Conservation (phyloP, 2,113 vertebrate genomes). For the Oncorhynchus keta region DNA sequence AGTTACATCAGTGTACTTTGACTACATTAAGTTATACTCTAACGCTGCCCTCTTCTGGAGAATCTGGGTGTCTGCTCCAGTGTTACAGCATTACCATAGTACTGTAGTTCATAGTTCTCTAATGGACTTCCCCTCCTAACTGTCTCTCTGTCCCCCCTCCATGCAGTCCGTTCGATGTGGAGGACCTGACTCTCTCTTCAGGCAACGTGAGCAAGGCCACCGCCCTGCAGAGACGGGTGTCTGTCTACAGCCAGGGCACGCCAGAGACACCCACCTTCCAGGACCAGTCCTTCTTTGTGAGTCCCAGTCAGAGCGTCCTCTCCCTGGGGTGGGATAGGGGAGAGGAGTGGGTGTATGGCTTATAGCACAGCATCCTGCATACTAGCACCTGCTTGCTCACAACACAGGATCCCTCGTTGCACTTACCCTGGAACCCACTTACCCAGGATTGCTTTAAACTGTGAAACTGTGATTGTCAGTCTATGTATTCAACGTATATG, state of each 20-base stretch:
- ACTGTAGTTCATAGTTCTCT: too few relatives aligned
- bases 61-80: too few relatives aligned
- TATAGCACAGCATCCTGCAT: not conserved
- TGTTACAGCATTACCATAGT: too few relatives aligned
- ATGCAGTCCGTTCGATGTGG: slow-evolving; percentile 90
- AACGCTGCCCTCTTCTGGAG: too few relatives aligned
- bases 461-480: not conserved
- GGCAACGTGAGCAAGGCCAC: slow-evolving; percentile 86
- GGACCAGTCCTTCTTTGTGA: slow-evolving; percentile 94
- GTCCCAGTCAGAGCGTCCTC: slow-evolving; percentile 48
- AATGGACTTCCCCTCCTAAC: not conserved
- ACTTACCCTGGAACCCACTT: not conserved
- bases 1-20: too few relatives aligned
- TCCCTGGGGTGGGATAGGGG: not conserved
- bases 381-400: too few relatives aligned
- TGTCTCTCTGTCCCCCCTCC: not conserved
- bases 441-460: not conserved
- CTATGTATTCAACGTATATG: not conserved
- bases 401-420: not conserved
- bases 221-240: slow-evolving; percentile 91
- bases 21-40: too few relatives aligned
- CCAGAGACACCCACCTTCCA: slow-evolving; percentile 95
- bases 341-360: not conserved
- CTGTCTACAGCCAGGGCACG: slow-evolving; percentile 95
- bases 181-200: slow-evolving; percentile 88